phyloP scores from a whole-genome alignment of 2,888 invertebrate species.

The Phania funesta region DNA sequence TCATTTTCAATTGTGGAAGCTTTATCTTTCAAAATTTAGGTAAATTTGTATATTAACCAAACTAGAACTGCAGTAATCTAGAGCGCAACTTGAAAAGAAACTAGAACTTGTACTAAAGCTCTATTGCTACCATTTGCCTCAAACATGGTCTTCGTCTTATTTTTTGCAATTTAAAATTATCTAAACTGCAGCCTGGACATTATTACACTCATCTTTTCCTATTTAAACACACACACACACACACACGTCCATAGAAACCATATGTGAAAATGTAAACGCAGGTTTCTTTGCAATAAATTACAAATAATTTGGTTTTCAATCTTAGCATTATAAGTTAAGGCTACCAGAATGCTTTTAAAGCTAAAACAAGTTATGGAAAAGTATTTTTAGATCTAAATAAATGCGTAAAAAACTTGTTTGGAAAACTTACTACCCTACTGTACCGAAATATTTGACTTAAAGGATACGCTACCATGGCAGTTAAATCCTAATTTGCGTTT shows the following conservation, averaged over 20 bases:
- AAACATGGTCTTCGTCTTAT: too few relatives aligned
- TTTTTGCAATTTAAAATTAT: too few relatives aligned
- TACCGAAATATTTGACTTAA: not conserved
- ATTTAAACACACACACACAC: too few relatives aligned
- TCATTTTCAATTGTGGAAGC: too few relatives aligned
- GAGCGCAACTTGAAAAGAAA: too few relatives aligned
- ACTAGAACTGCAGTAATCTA: too few relatives aligned
- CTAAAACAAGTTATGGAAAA: slow-evolving; percentile 4
- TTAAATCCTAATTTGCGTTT: not conserved
- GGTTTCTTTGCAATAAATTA: not conserved
- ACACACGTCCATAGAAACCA: not conserved
- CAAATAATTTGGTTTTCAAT: not conserved
- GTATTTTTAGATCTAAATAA: slow-evolving; percentile 24
- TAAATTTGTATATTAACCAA: too few relatives aligned
- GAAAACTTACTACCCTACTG: not conserved
- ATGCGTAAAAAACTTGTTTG: slow-evolving; percentile 37
- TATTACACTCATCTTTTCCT: not conserved
- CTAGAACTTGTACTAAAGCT: too few relatives aligned
- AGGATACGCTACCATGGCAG: not conserved
- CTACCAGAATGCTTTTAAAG: not conserved
- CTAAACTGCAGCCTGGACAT: too few relatives aligned
- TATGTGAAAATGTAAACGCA: not conserved
- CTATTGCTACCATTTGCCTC: too few relatives aligned
- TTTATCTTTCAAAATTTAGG: too few relatives aligned
- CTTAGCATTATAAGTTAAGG: not conserved